These are phyloP conservation scores for Loxodonta africana DNA, from an alignment of 2,113 vertebrate species.

Conservation along the genomic window DNA sequence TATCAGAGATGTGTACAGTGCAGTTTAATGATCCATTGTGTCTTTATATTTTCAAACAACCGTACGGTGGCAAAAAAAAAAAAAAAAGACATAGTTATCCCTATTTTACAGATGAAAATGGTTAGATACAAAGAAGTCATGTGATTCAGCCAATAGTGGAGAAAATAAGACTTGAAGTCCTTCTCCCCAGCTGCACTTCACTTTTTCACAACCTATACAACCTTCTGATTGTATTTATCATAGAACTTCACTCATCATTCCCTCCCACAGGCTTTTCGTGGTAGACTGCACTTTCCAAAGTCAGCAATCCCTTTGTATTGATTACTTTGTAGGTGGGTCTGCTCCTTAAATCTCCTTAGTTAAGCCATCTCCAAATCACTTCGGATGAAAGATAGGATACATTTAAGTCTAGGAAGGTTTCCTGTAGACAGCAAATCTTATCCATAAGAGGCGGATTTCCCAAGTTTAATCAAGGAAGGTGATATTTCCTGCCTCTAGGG, in stretches of 20 bases:
- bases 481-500: constrained; percentile 28
- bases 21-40: neutral
- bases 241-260: neutral
- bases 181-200: neutral
- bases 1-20: neutral
- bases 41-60: constrained; percentile 48
- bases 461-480: constrained; percentile 64
- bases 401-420: constrained; percentile 59
- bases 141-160: neutral
- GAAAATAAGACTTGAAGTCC: neutral
- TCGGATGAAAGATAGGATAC: constrained; percentile 52
- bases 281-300: neutral
- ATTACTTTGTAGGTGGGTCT: constrained; percentile 36
- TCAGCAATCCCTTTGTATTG: neutral
- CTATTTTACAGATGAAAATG: neutral
- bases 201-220: neutral
- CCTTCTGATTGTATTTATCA: neutral
- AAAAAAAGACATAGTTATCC: neutral
- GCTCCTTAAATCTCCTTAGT: constrained; percentile 51
- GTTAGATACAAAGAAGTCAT: neutral
- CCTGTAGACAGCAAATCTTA: constrained; percentile 70
- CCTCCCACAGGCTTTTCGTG: neutral
- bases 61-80: neutral
- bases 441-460: constrained; percentile 53
- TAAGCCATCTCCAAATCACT: constrained; percentile 67